A percentile compares a stretch with the other conserved stretches of the same genome.
Evolutionary conservation across 2,797 vertebrate genomes (phyloP).

Genomic region (Labroides dimidiatus): DNA sequence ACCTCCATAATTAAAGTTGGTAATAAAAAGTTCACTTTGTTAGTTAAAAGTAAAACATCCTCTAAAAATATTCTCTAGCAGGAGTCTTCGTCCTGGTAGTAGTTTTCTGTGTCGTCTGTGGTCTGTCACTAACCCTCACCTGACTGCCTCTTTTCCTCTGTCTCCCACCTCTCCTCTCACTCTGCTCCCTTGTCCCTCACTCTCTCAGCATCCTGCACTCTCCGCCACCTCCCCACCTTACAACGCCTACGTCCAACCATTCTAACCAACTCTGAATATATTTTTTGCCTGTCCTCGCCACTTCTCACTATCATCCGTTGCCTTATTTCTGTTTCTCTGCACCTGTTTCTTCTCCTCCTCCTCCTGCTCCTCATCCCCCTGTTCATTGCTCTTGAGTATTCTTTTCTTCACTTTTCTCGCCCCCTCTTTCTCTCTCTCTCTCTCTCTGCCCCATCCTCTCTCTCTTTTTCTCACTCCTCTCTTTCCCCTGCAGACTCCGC

Average conservation of each 20-base stretch:
- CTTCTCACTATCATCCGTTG: constrained; percentile 32
- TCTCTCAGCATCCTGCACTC: constrained; percentile 76
- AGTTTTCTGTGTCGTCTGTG: constrained; percentile 54
- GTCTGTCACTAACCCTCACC: constrained; percentile 70
- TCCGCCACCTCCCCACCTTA: constrained; percentile 73
- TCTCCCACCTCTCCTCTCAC: constrained; percentile 72
- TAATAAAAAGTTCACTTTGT: not conserved
- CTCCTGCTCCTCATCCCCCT: constrained; percentile 34
- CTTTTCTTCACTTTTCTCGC: constrained; percentile 63
- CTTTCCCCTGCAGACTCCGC: constrained; percentile 84
- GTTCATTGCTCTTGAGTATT: constrained; percentile 74
- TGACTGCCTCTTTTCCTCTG: constrained; percentile 75
- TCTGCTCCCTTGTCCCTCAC: constrained; percentile 64
- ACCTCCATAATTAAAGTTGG: too few species aligned
- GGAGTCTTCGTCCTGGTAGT: constrained; percentile 6
- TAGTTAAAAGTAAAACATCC: not conserved
- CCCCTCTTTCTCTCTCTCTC: constrained; percentile 28
- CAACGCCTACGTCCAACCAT: constrained; percentile 78
- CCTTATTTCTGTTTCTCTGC: constrained; percentile 65
- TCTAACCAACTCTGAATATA: constrained; percentile 64
- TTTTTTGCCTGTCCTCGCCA: constrained; percentile 24
- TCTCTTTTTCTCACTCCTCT: constrained; percentile 73
- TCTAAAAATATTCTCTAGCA: constrained; percentile 14
- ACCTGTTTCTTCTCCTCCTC: constrained; percentile 14
- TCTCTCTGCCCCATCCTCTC: constrained; percentile 38